A percentile compares a stretch with the other conserved stretches of the same genome.
These are phyloP conservation scores for Romanogobio albipinnatus DNA, from an alignment of 2,113 vertebrate species.

Conservation along the genomic window DNA sequence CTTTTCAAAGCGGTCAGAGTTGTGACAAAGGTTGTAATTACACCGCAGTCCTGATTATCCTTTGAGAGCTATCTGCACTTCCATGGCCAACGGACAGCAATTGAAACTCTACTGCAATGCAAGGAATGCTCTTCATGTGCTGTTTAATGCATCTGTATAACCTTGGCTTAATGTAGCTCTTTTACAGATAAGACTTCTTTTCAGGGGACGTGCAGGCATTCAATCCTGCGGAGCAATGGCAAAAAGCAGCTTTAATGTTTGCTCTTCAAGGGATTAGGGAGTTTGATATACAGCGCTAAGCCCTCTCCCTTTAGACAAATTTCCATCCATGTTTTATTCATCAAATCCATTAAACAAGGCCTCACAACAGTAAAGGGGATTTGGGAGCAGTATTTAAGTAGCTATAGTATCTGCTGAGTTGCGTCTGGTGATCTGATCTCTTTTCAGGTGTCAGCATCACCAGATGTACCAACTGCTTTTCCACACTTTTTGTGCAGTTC, in stretches of 20 bases:
- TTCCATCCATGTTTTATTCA: constrained; percentile 53
- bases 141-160: constrained; percentile 18
- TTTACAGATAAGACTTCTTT: constrained; percentile 23
- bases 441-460: constrained; percentile 27
- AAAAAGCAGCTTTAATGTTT: constrained; percentile 52
- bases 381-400: constrained; percentile 30
- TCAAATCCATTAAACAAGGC: constrained; percentile 42
- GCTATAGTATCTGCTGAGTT: background rate
- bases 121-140: background rate
- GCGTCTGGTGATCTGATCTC: constrained; percentile 24
- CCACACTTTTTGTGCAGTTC: constrained; percentile 6
- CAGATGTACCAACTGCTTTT: constrained; percentile 14
- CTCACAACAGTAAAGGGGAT: constrained; percentile 17
- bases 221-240: background rate
- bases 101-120: constrained; percentile 21
- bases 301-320: constrained; percentile 3
- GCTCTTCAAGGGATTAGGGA: constrained; percentile 53
- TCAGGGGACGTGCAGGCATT: constrained; percentile 18
- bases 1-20: constrained; percentile 10
- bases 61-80: background rate
- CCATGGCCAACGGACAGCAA: constrained; percentile 6
- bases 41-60: background rate
- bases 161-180: constrained; percentile 38
- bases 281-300: constrained; percentile 33
- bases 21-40: constrained; percentile 36